These are phyloP conservation scores for Meiosimyza decipiens DNA, from an alignment of 2,888 invertebrate species.

Conservation along the genomic window DNA sequence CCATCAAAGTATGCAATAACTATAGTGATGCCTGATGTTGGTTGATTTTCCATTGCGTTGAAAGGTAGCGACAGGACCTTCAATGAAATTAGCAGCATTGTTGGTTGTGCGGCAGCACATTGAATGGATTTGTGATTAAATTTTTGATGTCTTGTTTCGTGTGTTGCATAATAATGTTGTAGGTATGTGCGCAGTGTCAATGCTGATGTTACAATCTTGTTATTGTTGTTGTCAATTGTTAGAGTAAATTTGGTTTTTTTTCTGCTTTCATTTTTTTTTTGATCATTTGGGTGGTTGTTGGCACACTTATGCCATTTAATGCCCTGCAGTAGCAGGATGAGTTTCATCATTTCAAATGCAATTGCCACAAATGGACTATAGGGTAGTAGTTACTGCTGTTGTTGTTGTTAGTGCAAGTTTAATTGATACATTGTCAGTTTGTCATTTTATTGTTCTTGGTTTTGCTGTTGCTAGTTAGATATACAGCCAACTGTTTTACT, in stretches of 20 bases:
- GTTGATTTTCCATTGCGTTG: neutral
- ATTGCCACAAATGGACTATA: neutral
- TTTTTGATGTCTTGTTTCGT: slow-evolving; percentile 31
- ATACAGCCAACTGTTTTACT: neutral
- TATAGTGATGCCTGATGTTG: neutral
- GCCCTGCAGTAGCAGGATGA: neutral
- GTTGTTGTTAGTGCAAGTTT: slow-evolving; percentile 3
- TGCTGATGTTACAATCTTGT: neutral
- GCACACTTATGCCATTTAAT: no score
- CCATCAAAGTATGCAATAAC: neutral
- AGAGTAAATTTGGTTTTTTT: no score
- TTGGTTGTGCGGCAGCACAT: slow-evolving; percentile 2
- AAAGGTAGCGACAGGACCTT: no score
- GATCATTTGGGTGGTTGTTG: neutral
- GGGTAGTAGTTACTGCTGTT: neutral
- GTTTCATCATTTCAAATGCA: neutral
- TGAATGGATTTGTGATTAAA: slow-evolving; percentile 24
- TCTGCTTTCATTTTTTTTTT: no score
- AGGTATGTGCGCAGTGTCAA: no score
- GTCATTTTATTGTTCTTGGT: neutral
- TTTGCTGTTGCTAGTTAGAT: neutral
- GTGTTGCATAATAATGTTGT: slow-evolving; percentile 22
- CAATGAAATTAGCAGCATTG: slow-evolving; percentile 4
- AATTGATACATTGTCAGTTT: slow-evolving; percentile 27
- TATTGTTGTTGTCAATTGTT: no score